Base-by-base conservation (phyloP, 2,797 vertebrate genomes). In the Sternotherus odoratus region DNA sequence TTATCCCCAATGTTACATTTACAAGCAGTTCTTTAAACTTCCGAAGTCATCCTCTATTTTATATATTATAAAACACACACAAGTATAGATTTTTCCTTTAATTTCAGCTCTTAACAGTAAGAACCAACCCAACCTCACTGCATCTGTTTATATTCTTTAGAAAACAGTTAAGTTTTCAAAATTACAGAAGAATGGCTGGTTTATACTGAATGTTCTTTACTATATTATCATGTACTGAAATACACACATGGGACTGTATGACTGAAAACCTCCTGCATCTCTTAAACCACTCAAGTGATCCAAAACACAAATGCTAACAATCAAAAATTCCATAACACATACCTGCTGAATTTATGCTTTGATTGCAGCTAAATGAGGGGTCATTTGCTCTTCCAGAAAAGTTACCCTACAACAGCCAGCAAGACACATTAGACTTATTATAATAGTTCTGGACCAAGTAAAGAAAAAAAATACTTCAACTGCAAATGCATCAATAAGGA, bases 361-460 rank as follows among this genome's bases (percentile, higher is more conserved):
- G 57, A 90, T 23, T 63, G 80, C 92, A 96, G 5, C 56, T 86
- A 94, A 89, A 94, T 0, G 54, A 90, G 2, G 92, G 9, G 36
- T 87, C 91, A 87, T 90, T 81, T 53, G 91, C 84, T 87, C 90
- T 93, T 86, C 92, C 96, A 94, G 95, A 92, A 75, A 94, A 96
- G 33, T 51, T 93, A 79, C 94, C 79, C 98, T 98, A 51, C 12
- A 94, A 78, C 50, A 85, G 89, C 2, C 72, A 80, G 36, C 74
- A 39, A 85, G 5, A 13, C 10, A 93, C 5, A 51, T 1, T 5
- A 75, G 24, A 48, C 15, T 8, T 48, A 83, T 2, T 1, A 77
- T 1, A 0, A 57, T 21, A 66, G 53, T 1, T 46, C 10, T 6
- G 79, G 6, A 6, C 2, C 1, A 39, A 66, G 5, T 1, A 77